Percentiles rank a stretch among this genome's conserved stretches.
phyloP scores from a whole-genome alignment of 1,140 invertebrate species.

The Drusus annulatus region DNA sequence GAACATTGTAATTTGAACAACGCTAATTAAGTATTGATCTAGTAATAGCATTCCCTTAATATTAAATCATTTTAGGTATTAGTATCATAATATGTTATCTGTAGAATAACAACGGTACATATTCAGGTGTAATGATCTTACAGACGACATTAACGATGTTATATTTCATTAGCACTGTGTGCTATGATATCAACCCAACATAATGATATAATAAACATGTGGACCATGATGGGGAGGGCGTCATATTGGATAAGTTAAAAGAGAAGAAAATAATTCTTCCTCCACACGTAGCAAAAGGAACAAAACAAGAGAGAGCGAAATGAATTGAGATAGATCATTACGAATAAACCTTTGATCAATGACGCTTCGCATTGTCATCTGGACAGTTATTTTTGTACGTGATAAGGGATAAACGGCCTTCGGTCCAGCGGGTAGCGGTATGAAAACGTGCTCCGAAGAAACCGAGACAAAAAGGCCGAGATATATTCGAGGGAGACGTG shows the following conservation, averaged over 20 bases:
- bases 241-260: not conserved
- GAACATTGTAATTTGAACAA: too few species aligned
- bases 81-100: too few species aligned
- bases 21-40: too few species aligned
- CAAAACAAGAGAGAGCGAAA: not conserved
- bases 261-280: not conserved
- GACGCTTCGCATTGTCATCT: conserved; percentile 21
- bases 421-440: conserved; percentile 21
- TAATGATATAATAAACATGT: not conserved
- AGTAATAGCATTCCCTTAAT: too few species aligned
- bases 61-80: too few species aligned
- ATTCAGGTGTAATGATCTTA: too few species aligned
- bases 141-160: too few species aligned
- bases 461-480: conserved; percentile 30
- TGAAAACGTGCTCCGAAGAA: conserved; percentile 25
- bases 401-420: conserved; percentile 8
- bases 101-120: too few species aligned
- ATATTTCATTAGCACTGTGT: not conserved
- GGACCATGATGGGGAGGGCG: not conserved
- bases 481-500: conserved; percentile 37
- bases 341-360: conserved; percentile 42
- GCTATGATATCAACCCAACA: not conserved
- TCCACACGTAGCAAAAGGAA: not conserved
- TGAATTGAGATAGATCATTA: conserved; percentile 41
- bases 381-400: conserved; percentile 41